These are phyloP conservation scores for Halcyon malimbica DNA, from an alignment of 2,113 vertebrate species.

Conservation along the genomic window DNA sequence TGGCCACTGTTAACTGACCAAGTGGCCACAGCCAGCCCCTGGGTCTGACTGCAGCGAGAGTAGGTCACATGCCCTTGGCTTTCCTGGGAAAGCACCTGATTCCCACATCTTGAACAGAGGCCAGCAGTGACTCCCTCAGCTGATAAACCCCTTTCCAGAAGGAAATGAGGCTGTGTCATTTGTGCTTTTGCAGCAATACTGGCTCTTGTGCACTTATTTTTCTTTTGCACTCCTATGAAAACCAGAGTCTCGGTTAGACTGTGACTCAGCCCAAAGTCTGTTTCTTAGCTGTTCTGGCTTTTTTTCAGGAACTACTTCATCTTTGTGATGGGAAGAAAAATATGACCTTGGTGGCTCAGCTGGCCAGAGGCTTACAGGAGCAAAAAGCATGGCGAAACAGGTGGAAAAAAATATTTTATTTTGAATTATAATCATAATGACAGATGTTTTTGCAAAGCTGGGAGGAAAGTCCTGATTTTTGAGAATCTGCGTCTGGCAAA, in stretches of 20 bases:
- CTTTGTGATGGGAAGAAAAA: not conserved
- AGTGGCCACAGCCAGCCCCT: accelerated
- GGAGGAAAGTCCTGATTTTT: not conserved
- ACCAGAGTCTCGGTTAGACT: not conserved
- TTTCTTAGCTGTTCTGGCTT: not conserved
- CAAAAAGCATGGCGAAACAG: not conserved
- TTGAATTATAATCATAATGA: not conserved
- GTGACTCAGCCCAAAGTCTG: not conserved
- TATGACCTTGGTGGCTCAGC: not conserved
- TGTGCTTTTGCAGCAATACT: not conserved
- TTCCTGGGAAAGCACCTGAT: accelerated
- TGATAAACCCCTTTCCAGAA: not conserved
- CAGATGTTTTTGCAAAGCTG: not conserved
- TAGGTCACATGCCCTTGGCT: accelerated
- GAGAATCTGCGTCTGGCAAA: not conserved
- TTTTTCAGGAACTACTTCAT: not conserved
- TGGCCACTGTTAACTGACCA: not conserved
- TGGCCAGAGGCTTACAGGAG: not conserved
- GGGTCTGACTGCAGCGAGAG: not conserved
- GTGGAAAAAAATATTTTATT: not conserved
- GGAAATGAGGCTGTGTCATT: not conserved
- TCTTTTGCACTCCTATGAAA: not conserved
- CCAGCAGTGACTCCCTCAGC: not conserved
- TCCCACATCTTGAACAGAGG: not conserved
- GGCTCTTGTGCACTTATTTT: not conserved